Evolutionary conservation across 2,113 vertebrate species (phyloP).

Genomic region (Ophthalmolycus amberensis): DNA sequence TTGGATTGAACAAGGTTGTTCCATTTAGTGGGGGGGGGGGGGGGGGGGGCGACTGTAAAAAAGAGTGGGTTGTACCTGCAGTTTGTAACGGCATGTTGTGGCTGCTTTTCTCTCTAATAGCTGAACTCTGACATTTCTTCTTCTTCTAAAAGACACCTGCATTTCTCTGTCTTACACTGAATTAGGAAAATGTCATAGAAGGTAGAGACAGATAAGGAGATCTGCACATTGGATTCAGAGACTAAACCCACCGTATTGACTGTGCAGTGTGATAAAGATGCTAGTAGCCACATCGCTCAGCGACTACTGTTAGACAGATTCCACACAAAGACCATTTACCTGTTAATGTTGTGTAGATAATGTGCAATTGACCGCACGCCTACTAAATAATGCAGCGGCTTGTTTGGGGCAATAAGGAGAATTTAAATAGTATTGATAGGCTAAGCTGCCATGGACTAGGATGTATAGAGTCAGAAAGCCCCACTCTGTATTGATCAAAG

Average conservation of each 20-base stretch:
- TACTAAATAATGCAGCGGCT: conserved; percentile 94
- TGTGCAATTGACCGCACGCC: conserved; percentile 90
- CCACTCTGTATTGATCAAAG: conserved; percentile 84
- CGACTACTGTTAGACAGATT: conserved; percentile 59
- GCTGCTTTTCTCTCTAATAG: conserved; percentile 41
- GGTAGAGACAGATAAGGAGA: conserved; percentile 70
- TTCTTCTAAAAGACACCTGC: conserved; percentile 22
- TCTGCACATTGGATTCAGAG: conserved; percentile 69
- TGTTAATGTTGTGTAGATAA: conserved; percentile 92
- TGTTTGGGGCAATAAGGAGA: conserved; percentile 90
- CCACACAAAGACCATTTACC: conserved; percentile 81
- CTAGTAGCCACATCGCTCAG: conserved; percentile 49
- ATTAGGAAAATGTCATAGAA: conserved; percentile 57
- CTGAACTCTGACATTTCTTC: conserved; percentile 19
- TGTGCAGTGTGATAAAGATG: conserved; percentile 56
- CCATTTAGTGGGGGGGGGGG: conserved; percentile 33
- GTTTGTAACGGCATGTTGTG: conserved; percentile 20
- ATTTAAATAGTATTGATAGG: conserved; percentile 97
- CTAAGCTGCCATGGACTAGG: conserved; percentile 88
- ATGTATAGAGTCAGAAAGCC: conserved; percentile 88
- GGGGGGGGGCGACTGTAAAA: conserved; percentile 11
- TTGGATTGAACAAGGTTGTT: conserved; percentile 60
- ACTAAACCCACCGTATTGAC: conserved; percentile 66
- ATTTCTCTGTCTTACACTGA: conserved; percentile 45
- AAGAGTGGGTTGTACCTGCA: conserved; percentile 21